phyloP scores from a whole-genome alignment of 2,888 invertebrate species.

The Dugesia japonica region DNA sequence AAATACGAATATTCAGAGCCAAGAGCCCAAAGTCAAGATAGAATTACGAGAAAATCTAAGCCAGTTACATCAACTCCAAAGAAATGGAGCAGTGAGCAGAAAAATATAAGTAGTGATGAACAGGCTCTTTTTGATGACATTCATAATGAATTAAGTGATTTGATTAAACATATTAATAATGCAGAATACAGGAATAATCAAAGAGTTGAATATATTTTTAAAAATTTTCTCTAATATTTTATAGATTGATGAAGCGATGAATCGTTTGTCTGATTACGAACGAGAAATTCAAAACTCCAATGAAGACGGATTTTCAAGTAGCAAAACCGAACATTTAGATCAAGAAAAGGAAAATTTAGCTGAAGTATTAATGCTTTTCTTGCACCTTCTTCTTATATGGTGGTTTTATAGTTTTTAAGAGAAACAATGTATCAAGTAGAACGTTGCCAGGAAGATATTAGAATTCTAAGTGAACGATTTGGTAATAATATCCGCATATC shows the following conservation, averaged over 20 bases:
- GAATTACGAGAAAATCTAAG: background rate
- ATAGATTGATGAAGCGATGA: background rate
- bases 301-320: background rate
- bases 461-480: background rate
- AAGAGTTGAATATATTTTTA: background rate
- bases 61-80: background rate
- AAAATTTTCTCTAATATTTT: no score
- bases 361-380: no score
- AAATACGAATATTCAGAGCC: background rate
- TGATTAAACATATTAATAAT: background rate
- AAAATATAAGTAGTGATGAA: conserved; percentile 10
- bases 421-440: conserved; percentile 4
- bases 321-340: background rate
- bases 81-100: background rate
- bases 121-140: background rate
- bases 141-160: background rate
- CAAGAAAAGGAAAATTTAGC: background rate
- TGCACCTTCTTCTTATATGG: no score
- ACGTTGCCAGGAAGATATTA: background rate
- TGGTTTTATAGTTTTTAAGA: background rate
- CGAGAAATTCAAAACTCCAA: background rate
- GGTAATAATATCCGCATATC: background rate
- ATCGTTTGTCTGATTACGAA: background rate
- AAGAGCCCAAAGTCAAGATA: background rate
- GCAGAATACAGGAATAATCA: background rate